Percentiles rank a stretch among this genome's conserved stretches.
Evolutionary conservation across 1,140 invertebrate species (phyloP).

Genomic region (Copidosoma floridanum): DNA sequence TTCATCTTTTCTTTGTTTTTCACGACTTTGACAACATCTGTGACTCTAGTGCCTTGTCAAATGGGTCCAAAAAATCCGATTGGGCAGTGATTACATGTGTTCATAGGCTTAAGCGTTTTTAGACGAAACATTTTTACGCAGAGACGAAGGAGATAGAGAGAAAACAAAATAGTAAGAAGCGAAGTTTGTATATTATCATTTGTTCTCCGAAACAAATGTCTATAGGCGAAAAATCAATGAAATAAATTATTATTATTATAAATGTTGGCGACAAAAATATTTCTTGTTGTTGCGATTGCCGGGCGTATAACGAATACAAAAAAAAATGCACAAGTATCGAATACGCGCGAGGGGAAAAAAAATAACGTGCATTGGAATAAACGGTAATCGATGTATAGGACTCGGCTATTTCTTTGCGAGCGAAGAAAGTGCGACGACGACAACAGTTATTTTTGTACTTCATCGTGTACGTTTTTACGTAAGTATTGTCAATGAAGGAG

Average conservation of each 20-base stretch:
- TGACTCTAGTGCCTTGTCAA: slow-evolving; percentile 50
- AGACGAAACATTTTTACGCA: slow-evolving; percentile 15
- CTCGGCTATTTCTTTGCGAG: too few relatives aligned
- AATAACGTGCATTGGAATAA: too few relatives aligned
- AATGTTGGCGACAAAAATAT: neutral
- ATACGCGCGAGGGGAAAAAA: too few relatives aligned
- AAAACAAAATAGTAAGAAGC: slow-evolving; percentile 11
- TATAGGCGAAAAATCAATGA: neutral
- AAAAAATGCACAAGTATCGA: too few relatives aligned
- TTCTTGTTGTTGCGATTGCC: neutral
- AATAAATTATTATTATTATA: neutral
- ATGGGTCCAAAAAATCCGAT: slow-evolving; percentile 55
- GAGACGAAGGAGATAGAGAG: slow-evolving; percentile 12
- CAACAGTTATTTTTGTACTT: neutral
- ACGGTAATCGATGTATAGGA: too few relatives aligned
- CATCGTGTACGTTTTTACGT: neutral
- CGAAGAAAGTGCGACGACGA: slow-evolving; percentile 3
- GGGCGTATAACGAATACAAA: too few relatives aligned
- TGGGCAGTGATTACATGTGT: slow-evolving; percentile 59
- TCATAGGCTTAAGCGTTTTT: slow-evolving; percentile 55
- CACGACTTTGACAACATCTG: too few relatives aligned
- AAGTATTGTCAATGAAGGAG: neutral
- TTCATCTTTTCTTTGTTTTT: too few relatives aligned
- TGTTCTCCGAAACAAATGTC: neutral
- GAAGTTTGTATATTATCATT: neutral